Conservation (phyloP, 2,797 vertebrate genomes). For the Coracias cyanogaster region DNA sequence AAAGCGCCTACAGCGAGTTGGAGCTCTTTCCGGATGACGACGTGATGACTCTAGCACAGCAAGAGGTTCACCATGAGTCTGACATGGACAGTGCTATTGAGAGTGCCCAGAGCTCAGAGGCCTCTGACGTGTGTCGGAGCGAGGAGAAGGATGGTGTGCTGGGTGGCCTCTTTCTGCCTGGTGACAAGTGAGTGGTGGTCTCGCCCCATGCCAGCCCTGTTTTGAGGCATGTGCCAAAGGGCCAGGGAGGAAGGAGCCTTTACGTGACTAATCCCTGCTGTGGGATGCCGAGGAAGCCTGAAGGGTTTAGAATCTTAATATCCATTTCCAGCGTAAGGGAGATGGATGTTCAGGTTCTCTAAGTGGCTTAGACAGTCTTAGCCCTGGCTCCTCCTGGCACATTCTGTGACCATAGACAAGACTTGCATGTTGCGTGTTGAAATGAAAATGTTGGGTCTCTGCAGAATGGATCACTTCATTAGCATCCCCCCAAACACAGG, state of each 20-base stretch:
- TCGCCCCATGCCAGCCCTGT: not conserved
- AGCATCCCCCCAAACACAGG: not conserved
- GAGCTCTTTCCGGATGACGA: conserved; percentile 84
- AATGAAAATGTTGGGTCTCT: not conserved
- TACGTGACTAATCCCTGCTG: not conserved
- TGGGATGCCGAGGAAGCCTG: not conserved
- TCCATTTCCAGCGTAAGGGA: not conserved
- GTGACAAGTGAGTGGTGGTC: conserved; percentile 88
- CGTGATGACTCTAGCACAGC: conserved; percentile 80
- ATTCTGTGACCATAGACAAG: not conserved
- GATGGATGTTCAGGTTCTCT: not conserved
- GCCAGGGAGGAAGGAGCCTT: not conserved
- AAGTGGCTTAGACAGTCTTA: not conserved
- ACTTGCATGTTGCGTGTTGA: not conserved
- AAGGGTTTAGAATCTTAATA: not conserved
- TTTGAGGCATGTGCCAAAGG: not conserved
- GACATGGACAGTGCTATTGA: conserved; percentile 93
- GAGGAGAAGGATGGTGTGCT: conserved; percentile 86
- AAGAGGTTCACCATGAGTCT: conserved; percentile 84
- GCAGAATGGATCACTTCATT: not conserved
- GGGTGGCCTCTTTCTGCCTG: conserved; percentile 85
- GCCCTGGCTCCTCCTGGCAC: not conserved
- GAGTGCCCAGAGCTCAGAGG: conserved; percentile 87
- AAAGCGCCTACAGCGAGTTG: conserved; percentile 78
- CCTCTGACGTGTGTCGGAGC: conserved; percentile 78